Percentiles rank a stretch among this genome's conserved stretches.
Evolutionary conservation across 2,888 invertebrate species (phyloP).

Genomic region (Drosophila planitibia): DNA sequence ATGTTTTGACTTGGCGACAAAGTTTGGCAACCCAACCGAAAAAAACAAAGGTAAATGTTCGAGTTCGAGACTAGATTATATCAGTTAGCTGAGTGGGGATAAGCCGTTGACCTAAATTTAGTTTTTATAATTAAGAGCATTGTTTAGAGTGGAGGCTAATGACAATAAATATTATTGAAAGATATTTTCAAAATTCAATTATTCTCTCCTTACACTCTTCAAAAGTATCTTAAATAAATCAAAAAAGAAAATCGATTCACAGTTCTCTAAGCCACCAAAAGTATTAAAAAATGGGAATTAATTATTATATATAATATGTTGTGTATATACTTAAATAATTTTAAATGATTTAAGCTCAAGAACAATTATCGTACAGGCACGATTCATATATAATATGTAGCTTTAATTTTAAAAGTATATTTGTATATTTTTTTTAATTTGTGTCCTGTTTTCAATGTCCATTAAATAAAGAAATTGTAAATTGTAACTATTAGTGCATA

Average conservation of each 20-base stretch:
- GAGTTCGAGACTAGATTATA: conserved; percentile 17
- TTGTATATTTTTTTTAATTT: background rate
- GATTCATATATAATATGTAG: background rate
- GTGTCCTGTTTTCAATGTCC: background rate
- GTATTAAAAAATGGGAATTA: background rate
- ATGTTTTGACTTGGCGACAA: conserved; percentile 47
- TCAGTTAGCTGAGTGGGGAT: conserved; percentile 19
- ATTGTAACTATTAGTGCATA: background rate
- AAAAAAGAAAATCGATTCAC: background rate
- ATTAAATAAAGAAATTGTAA: background rate
- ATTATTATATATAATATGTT: background rate
- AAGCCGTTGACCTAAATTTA: conserved; percentile 26
- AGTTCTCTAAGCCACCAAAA: background rate
- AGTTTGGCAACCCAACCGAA: conserved; percentile 3
- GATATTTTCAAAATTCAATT: background rate
- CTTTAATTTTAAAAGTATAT: background rate
- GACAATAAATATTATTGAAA: background rate
- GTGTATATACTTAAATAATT: background rate
- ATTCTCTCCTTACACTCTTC: background rate
- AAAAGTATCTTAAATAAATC: background rate
- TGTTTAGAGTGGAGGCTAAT: background rate
- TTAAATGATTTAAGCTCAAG: background rate
- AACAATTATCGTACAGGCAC: background rate
- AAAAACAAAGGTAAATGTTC: background rate
- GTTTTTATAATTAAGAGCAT: background rate